Conservation (phyloP, 2,888 invertebrate genomes). For the Prosopocoilus inquinatus region DNA sequence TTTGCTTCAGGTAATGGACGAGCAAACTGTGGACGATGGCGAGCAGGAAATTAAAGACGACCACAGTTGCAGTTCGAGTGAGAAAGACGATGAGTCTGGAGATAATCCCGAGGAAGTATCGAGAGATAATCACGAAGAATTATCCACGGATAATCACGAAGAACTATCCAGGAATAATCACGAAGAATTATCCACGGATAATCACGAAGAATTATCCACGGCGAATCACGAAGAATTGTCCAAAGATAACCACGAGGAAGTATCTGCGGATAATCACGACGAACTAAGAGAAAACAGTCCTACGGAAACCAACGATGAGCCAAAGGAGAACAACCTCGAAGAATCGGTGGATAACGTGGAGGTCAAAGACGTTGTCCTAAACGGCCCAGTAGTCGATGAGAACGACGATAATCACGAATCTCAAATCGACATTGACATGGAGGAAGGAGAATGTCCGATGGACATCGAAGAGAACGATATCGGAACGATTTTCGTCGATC, state of each 20-base stretch:
- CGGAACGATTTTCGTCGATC: slow-evolving; percentile 15
- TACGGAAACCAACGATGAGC: slow-evolving; percentile 3
- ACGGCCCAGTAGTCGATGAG: slow-evolving; percentile 8
- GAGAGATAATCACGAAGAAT: slow-evolving; percentile 44
- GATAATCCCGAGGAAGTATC: slow-evolving; percentile 44
- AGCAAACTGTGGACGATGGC: slow-evolving; percentile 19
- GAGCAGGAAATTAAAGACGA: slow-evolving; percentile 20
- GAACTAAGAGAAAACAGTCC: slow-evolving; percentile 16
- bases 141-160: slow-evolving; percentile 33
- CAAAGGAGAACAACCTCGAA: background rate
- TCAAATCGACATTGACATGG: slow-evolving; percentile 11
- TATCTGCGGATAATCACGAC: slow-evolving; percentile 46
- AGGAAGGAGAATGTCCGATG: slow-evolving; percentile 29
- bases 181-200: slow-evolving; percentile 25
- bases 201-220: slow-evolving; percentile 50
- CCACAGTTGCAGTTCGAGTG: slow-evolving; percentile 16
- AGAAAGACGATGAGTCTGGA: slow-evolving; percentile 42
- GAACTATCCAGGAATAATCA: slow-evolving; percentile 49
- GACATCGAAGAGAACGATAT: slow-evolving; percentile 34
- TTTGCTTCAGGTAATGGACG: slow-evolving; percentile 25
- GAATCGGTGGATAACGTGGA: slow-evolving; percentile 29
- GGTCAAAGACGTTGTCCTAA: slow-evolving; percentile 24
- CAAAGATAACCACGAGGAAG: slow-evolving; percentile 41
- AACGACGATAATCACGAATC: slow-evolving; percentile 19
- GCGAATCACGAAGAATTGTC: slow-evolving; percentile 35